Conservation (phyloP, 2,797 vertebrate genomes). For the Argentina silus region DNA sequence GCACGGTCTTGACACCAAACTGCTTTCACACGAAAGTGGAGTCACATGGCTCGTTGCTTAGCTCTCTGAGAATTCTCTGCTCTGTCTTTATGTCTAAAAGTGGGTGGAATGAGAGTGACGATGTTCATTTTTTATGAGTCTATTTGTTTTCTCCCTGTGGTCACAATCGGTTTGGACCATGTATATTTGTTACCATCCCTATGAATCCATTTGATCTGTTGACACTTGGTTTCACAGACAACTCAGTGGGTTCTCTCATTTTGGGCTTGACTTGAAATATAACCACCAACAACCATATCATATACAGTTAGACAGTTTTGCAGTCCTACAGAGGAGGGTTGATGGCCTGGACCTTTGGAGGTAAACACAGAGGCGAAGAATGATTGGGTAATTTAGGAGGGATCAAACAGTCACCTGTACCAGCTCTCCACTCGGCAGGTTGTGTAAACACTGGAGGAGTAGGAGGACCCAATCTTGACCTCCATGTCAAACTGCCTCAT, state of each 20-base stretch:
- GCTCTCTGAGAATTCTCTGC: constrained; percentile 45
- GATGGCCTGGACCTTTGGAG: neutral
- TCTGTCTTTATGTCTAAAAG: constrained; percentile 46
- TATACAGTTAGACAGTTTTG: neutral
- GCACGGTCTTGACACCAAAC: neutral
- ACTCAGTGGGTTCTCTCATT: neutral
- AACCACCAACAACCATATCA: neutral
- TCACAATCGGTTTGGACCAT: constrained; percentile 47
- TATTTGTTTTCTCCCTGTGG: constrained; percentile 63
- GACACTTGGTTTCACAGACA: neutral
- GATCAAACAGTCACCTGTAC: constrained; percentile 50
- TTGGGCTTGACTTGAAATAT: neutral
- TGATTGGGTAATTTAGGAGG: constrained; percentile 22
- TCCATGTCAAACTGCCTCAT: constrained; percentile 56
- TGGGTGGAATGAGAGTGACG: constrained; percentile 54
- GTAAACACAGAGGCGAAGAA: constrained; percentile 27
- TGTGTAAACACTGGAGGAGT: constrained; percentile 55
- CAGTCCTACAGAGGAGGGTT: neutral
- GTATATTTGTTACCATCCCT: constrained; percentile 44
- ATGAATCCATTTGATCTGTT: constrained; percentile 43
- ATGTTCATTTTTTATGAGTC: constrained; percentile 44
- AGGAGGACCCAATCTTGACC: constrained; percentile 42
- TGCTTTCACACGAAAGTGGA: constrained; percentile 47
- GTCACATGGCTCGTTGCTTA: constrained; percentile 45
- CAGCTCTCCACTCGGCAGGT: constrained; percentile 49